phyloP scores from a whole-genome alignment of 2,113 vertebrate species.

The Gymnogyps californianus region DNA sequence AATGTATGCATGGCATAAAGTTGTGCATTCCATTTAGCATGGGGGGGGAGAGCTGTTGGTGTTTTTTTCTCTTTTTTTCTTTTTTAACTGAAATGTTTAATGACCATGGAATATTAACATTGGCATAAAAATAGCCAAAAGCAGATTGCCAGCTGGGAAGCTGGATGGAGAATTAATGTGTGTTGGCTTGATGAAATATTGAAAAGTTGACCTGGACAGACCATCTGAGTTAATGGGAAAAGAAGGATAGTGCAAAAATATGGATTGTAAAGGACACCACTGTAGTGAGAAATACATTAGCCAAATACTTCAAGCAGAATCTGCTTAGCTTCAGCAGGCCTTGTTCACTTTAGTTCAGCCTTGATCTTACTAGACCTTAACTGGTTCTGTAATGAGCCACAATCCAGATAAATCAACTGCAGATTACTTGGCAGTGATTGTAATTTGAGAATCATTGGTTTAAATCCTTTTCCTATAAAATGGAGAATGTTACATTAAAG shows the following conservation, averaged over 20 bases:
- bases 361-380: neutral
- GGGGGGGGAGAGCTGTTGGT: fast-evolving
- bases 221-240: neutral
- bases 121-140: neutral
- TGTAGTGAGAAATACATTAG: neutral
- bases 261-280: neutral
- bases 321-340: neutral
- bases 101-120: neutral
- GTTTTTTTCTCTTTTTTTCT: no score
- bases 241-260: neutral
- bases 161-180: neutral
- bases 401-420: neutral
- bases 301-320: neutral
- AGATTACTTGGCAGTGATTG: neutral
- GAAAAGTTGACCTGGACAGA: neutral
- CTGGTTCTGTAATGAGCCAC: neutral
- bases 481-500: neutral
- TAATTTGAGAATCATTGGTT: neutral
- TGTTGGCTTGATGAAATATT: neutral
- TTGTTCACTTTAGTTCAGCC: neutral
- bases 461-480: neutral
- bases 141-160: neutral
- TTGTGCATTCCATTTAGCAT: neutral
- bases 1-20: neutral
- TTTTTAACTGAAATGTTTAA: neutral